Evolutionary conservation across 2,113 vertebrate species (phyloP).

Genomic region (Craseonycteris thonglongyai): DNA sequence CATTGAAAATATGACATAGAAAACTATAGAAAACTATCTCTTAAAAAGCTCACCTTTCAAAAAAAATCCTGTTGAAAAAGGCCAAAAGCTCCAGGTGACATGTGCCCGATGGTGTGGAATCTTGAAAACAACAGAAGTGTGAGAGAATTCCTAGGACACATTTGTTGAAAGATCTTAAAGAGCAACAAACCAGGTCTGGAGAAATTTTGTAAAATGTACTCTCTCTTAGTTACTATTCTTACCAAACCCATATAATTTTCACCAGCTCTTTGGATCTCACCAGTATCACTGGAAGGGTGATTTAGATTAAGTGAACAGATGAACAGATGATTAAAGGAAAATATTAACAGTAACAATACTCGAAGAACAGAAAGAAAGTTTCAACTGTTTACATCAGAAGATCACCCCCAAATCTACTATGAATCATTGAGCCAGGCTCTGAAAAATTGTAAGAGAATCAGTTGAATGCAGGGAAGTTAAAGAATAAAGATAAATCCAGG

Average conservation of each 20-base stretch:
- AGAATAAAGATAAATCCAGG: neutral
- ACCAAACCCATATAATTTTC: neutral
- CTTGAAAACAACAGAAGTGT: neutral
- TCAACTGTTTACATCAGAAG: neutral
- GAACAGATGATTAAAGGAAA: neutral
- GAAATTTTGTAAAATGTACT: neutral
- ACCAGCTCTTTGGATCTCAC: neutral
- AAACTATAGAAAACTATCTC: neutral
- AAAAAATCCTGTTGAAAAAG: neutral
- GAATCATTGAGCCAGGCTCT: neutral
- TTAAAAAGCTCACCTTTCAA: neutral
- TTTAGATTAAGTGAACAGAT: neutral
- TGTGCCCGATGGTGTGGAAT: neutral
- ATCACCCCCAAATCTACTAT: neutral
- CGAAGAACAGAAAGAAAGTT: neutral
- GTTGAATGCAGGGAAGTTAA: neutral
- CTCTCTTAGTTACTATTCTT: neutral
- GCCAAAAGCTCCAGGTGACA: neutral
- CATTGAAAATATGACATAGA: neutral
- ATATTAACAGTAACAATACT: neutral
- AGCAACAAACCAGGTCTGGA: neutral
- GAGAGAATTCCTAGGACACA: neutral
- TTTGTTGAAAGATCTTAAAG: neutral
- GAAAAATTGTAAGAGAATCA: neutral
- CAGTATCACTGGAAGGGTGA: neutral